Conservation (phyloP, 92 coral and sea anemone species). For the Meandrina meandrites region DNA sequence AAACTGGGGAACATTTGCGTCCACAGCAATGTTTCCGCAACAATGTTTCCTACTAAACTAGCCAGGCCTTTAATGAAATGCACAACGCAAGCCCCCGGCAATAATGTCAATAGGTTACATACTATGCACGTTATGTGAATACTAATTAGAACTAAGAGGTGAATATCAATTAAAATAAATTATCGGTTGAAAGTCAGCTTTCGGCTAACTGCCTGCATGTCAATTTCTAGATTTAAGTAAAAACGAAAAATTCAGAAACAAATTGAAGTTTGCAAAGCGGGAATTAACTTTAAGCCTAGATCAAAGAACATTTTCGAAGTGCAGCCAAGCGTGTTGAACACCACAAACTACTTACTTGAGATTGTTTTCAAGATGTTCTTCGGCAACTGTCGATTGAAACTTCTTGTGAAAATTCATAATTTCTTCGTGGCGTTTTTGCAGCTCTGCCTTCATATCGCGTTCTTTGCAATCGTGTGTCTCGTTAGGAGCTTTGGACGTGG, state of each 20-base stretch:
- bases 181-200: background rate
- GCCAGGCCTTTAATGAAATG: background rate
- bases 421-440: constrained; percentile 25
- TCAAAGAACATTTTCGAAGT: background rate
- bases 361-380: constrained; percentile 34
- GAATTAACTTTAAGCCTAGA: background rate
- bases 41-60: too few species aligned
- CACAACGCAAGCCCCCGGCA: background rate
- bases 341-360: constrained; percentile 33
- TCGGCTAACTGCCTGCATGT: background rate
- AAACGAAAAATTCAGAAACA: background rate
- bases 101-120: background rate
- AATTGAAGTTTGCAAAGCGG: background rate
- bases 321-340: background rate
- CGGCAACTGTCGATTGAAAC: constrained; percentile 29
- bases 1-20: too few species aligned
- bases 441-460: background rate
- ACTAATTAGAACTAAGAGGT: too few species aligned
- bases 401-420: constrained; percentile 32
- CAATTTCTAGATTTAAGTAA: too few species aligned
- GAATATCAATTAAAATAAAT: too few species aligned
- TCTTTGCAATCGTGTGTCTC: too few species aligned
- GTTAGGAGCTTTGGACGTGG: too few species aligned
- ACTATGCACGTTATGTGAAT: background rate
- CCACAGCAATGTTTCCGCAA: too few species aligned